Evolutionary conservation across 23 tunicate species (phyloP).

Genomic region (Ascidia mentula): DNA sequence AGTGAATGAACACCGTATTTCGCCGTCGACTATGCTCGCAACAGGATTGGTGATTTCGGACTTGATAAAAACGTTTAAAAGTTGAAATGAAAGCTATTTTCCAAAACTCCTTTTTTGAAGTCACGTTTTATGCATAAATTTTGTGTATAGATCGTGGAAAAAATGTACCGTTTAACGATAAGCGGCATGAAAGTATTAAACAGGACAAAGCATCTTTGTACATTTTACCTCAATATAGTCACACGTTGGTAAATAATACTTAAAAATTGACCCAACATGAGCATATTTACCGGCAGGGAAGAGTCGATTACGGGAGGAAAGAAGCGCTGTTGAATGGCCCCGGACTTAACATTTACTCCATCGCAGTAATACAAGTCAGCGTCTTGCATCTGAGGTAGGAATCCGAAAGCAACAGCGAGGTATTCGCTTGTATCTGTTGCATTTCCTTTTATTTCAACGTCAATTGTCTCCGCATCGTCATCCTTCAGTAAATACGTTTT

Average conservation of each 20-base stretch:
- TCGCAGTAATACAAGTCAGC: slow-evolving; percentile 70
- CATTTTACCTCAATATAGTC: too few relatives aligned
- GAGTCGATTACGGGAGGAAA: not conserved
- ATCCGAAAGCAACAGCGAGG: slow-evolving; percentile 53
- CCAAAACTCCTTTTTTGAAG: too few relatives aligned
- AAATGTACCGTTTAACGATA: too few relatives aligned
- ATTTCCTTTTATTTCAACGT: not conserved
- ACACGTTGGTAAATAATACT: too few relatives aligned
- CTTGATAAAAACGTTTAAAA: not conserved
- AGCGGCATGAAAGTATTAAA: too few relatives aligned
- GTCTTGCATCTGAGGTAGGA: slow-evolving; percentile 34
- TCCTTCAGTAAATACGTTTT: not conserved
- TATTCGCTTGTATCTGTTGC: slow-evolving; percentile 4
- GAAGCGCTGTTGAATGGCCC: not conserved
- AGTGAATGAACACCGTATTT: slow-evolving; percentile 28
- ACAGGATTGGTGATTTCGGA: not conserved
- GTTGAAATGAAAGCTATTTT: too few relatives aligned
- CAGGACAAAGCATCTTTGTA: too few relatives aligned
- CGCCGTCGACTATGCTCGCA: not conserved
- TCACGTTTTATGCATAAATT: too few relatives aligned
- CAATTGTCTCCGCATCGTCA: not conserved
- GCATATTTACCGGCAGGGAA: not conserved
- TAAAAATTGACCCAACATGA: too few relatives aligned
- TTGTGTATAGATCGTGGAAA: too few relatives aligned
- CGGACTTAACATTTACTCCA: slow-evolving; percentile 45